Percentiles rank a stretch among this genome's conserved stretches.
Evolutionary conservation across 2,888 invertebrate species (phyloP).

Genomic region (Dryocosmus kuriphilus): DNA sequence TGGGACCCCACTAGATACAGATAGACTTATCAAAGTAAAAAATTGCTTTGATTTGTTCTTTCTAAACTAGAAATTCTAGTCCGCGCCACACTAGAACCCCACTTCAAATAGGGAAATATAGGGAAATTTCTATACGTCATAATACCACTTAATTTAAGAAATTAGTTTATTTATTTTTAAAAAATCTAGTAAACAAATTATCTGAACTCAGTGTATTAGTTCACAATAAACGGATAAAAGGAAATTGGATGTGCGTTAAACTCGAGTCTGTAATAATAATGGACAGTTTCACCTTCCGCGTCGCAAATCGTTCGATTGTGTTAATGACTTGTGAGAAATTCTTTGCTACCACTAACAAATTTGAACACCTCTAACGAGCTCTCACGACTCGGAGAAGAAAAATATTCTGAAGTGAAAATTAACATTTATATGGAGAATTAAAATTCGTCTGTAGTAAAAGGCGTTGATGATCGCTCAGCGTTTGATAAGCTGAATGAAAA

Average conservation of each 20-base stretch:
- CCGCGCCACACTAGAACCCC: no score
- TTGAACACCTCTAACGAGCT: background rate
- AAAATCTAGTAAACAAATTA: no score
- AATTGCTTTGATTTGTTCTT: no score
- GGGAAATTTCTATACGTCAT: no score
- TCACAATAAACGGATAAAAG: background rate
- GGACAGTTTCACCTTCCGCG: background rate
- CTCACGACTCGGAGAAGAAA: background rate
- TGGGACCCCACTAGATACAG: no score
- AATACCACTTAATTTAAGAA: no score
- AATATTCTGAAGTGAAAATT: background rate
- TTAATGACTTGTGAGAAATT: background rate
- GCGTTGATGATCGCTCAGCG: conserved; percentile 58
- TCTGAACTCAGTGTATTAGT: no score
- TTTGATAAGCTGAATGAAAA: conserved; percentile 4
- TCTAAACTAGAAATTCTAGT: no score
- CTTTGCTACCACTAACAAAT: background rate
- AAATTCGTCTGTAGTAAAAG: conserved; percentile 38
- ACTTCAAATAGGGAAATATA: no score
- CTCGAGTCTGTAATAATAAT: background rate
- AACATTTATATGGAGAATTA: conserved; percentile 11
- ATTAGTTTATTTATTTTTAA: no score
- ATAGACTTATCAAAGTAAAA: no score
- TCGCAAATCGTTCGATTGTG: background rate
- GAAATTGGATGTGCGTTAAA: background rate